phyloP scores from a whole-genome alignment of 2,888 invertebrate genomes.

The Chloroclystis v-ata region DNA sequence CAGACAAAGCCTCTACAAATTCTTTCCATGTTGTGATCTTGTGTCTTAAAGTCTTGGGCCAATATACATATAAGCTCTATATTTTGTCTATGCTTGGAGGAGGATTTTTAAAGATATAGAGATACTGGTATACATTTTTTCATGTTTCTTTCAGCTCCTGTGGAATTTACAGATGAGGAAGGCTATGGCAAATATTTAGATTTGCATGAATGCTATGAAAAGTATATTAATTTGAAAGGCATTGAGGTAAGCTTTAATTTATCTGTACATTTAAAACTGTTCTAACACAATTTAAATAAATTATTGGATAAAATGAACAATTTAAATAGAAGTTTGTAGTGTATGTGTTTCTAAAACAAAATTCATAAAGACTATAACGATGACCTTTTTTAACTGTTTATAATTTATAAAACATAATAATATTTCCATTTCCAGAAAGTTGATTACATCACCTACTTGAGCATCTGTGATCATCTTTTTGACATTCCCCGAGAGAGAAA shows the following conservation, averaged over 20 bases:
- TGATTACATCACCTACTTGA: conserved; percentile 97
- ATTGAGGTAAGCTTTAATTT: conserved; percentile 94
- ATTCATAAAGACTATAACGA: no score
- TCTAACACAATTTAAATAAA: background rate
- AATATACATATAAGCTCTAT: no score
- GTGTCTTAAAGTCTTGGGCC: no score
- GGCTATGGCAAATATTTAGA: conserved; percentile 99
- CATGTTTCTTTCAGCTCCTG: conserved; percentile 80
- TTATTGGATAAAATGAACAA: no score
- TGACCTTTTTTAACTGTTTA: no score
- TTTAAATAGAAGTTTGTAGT: no score
- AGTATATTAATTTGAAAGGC: conserved; percentile 97
- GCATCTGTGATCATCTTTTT: conserved; percentile 95
- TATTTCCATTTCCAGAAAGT: conserved; percentile 80
- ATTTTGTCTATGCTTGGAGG: no score
- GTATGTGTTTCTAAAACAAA: no score
- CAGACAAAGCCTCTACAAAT: no score
- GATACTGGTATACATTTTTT: no score
- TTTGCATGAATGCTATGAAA: conserved; percentile 96
- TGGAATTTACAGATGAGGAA: conserved; percentile 99
- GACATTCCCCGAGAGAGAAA: conserved; percentile 95
- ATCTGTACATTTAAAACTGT: background rate
- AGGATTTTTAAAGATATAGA: no score
- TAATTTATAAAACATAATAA: background rate
- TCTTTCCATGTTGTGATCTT: no score